Evolutionary conservation across 2,797 vertebrate species (phyloP), one percentile per base, ranked within the genome.

Genomic region (Coregonus ussuriensis): DNA sequence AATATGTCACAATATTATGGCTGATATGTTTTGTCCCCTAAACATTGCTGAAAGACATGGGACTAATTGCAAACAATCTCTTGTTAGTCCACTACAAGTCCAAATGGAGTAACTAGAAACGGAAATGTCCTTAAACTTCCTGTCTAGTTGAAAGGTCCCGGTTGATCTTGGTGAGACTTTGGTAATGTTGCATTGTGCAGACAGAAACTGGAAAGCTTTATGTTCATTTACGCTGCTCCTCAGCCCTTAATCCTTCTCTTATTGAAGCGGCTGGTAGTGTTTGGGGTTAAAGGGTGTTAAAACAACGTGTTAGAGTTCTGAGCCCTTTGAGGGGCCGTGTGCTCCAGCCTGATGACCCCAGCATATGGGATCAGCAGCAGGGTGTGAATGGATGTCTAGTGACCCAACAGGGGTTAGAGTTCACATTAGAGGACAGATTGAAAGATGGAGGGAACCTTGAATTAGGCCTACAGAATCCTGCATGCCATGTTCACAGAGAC

Each of bases 331-430:
- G n/a, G 29, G 29, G 16, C 11, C 66, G 68, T 21, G 65, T 1
- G 25, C 25, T 25, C 25, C 25, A 25, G 79, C 66, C 59, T 31
- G 81, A 76, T 89, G 79, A 88, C 87, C 78, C 75, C 71, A 82
- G 67, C 93, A 93, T 92, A 89, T 91, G 88, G 91, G 85, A 25
- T 25, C 25, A 25, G 25, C 25, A 25, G 25, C 25, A 25, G 25
- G 25, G 25, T 25, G 25, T 25, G 71, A 82, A 82, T 76, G 88
- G 87, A 85, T 87, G 85, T 89, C 83, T 82, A 77, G 51, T 93
- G 92, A 93, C 92, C 92, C 93, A 83, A 84, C 72, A 88, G 85
- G 89, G 91, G 93, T 93, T 91, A 92, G 84, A 84, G 79, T 83
- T 82, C 68, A 77, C 74, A 89, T 83, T 91, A 91, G 85, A 84